Evolutionary conservation across 2,888 invertebrate species (phyloP).

Genomic region (Poecilus cupreus): DNA sequence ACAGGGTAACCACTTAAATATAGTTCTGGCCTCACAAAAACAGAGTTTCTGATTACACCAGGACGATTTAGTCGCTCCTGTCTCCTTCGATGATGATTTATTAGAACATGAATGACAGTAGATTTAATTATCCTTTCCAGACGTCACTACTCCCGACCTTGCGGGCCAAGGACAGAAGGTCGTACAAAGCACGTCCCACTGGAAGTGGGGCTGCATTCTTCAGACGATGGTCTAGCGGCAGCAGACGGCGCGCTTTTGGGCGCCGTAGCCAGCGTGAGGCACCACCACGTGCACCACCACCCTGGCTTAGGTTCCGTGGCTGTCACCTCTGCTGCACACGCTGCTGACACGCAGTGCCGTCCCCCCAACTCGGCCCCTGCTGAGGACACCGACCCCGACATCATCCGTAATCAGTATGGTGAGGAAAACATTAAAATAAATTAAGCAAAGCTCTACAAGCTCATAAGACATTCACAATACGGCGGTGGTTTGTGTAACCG

Average conservation of each 20-base stretch:
- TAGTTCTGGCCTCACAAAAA: too few relatives aligned
- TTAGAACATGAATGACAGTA: too few relatives aligned
- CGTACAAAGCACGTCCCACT: conserved; percentile 71
- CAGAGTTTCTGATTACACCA: too few relatives aligned
- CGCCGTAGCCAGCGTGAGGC: conserved; percentile 53
- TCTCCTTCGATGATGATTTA: too few relatives aligned
- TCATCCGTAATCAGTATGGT: conserved; percentile 93
- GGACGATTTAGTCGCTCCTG: too few relatives aligned
- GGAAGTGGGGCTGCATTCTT: conserved; percentile 70
- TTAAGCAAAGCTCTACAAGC: not conserved
- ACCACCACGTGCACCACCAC: conserved; percentile 31
- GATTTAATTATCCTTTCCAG: conserved; percentile 60
- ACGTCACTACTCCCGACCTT: conserved; percentile 69
- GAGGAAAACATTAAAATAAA: conserved; percentile 68
- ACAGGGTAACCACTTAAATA: too few relatives aligned
- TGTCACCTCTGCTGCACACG: conserved; percentile 8
- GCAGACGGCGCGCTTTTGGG: conserved; percentile 47
- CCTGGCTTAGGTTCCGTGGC: conserved; percentile 32
- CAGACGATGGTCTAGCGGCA: conserved; percentile 69
- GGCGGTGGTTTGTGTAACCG: not conserved
- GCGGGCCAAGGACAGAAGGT: conserved; percentile 61
- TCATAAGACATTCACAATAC: conserved; percentile 10
- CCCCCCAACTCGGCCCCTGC: conserved; percentile 69
- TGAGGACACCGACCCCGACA: conserved; percentile 89
- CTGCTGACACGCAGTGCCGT: conserved; percentile 46